Evolutionary conservation across 2,888 invertebrate species (phyloP), one percentile per base, ranked within the genome.

Genomic region (Mythimna loreyi): DNA sequence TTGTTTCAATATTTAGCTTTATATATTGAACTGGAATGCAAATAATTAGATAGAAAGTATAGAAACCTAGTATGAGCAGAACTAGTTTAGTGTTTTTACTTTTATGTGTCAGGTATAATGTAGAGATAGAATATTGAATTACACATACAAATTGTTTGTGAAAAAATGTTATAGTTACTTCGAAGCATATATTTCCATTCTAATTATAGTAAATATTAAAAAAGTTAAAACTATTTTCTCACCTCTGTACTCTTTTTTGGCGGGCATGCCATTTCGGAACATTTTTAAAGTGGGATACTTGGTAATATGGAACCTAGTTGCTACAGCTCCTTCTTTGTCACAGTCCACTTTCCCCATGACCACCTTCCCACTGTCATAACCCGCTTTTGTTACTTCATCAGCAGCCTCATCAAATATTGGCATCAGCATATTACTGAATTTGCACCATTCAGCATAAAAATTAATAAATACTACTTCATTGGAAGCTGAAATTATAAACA

Each of bases 391-490:
- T 13, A 99, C 97, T 95, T 98, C 98, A 84, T 98, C 98, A 13
- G 99, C 98, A 50, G 99, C 98, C 92, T 99, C 99, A 92, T 99
- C 98, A 94, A 99, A 99, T 87, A 99, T 98, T 16, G 99, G 99
- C 92, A 98, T 98, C 90, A 99, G 96, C 96, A 99, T 97, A 92
- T 99, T 99, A 96, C 99, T 99, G 96, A 99, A 99, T 88, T 98
- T 97, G 96, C 99, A 99, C 99, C 99, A 99, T 91, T 99, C 99
- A 40, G 99, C 99, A 96, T 99, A 99, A 95, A 99, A 99, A 96
- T 99, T 99, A 76, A 99, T 97, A 94, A 99, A 98, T 75, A 99
- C 99, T 93, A 99, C 96, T 96, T 99, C 99, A 97, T 99, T 98
- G 73, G 98, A 97, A 75, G 98, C 99, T 99, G 96, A 79, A 97